Conservation (phyloP, 1,140 invertebrate species). For the Caerostris extrusa region DNA sequence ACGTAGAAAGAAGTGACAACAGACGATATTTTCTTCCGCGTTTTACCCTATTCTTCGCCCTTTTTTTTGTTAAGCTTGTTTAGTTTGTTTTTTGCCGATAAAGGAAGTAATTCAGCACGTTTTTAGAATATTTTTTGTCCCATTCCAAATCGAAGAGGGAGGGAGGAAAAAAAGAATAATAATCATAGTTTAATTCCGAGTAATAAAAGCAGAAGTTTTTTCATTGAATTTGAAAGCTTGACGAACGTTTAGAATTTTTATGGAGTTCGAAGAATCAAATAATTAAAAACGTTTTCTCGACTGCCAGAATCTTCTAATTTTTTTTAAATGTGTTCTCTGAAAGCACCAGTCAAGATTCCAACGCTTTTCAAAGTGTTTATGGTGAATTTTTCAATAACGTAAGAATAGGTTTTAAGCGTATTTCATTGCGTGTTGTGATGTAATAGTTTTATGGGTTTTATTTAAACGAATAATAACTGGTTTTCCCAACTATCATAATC, state of each 20-base stretch:
- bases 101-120: conserved; percentile 22
- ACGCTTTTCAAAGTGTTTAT: neutral
- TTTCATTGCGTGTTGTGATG: too few species aligned
- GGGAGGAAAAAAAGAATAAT: neutral
- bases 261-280: too few species aligned
- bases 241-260: conserved; percentile 1
- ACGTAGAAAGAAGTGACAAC: conserved; percentile 47
- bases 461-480: too few species aligned
- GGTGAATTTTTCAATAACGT: neutral
- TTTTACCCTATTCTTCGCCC: conserved; percentile 3
- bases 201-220: neutral
- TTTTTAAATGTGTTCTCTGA: neutral
- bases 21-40: conserved; percentile 16
- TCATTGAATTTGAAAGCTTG: neutral
- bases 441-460: too few species aligned
- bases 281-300: neutral
- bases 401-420: too few species aligned
- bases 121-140: neutral
- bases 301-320: too few species aligned
- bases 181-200: neutral
- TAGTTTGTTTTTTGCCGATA: neutral
- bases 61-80: neutral
- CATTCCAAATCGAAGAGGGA: neutral
- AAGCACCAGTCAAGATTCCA: neutral
- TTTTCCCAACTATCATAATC: too few species aligned